A percentile compares a stretch with the other conserved stretches of the same genome.
Conservation (phyloP, 2,888 invertebrate genomes). For the Nipponacmea schrenckii region DNA sequence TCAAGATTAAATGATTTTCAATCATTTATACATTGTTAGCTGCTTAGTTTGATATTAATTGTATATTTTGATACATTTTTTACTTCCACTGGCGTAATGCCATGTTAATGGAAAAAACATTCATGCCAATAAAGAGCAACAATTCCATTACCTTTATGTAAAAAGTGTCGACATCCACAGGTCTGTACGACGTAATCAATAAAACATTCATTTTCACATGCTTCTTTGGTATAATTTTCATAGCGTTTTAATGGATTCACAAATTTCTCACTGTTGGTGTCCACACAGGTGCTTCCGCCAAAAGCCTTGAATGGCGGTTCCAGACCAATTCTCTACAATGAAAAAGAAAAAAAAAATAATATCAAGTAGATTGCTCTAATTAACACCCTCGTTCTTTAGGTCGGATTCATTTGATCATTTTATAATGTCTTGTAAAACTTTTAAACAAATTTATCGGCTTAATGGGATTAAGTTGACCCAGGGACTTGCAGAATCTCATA, state of each 20-base stretch:
- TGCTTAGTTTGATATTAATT: too few relatives aligned
- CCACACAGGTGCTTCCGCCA: slow-evolving; percentile 37
- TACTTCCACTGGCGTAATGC: too few relatives aligned
- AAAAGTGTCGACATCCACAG: slow-evolving; percentile 39
- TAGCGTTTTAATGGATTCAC: slow-evolving; percentile 34
- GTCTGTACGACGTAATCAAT: slow-evolving; percentile 31
- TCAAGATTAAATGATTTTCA: too few relatives aligned
- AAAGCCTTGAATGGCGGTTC: slow-evolving; percentile 39
- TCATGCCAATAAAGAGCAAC: too few relatives aligned
- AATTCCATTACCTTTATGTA: slow-evolving; percentile 30
- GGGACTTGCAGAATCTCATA: too few relatives aligned
- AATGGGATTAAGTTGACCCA: too few relatives aligned
- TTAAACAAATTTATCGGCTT: neutral
- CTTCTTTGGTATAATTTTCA: slow-evolving; percentile 34
- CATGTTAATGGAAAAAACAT: too few relatives aligned
- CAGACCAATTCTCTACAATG: slow-evolving; percentile 33
- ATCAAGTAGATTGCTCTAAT: neutral
- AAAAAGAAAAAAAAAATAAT: neutral
- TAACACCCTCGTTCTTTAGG: neutral
- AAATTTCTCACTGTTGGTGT: slow-evolving; percentile 27
- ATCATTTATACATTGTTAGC: too few relatives aligned
- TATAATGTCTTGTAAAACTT: too few relatives aligned
- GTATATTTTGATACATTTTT: too few relatives aligned
- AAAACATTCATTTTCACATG: slow-evolving; percentile 41
- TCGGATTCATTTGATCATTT: too few relatives aligned